A percentile compares a stretch with the other conserved stretches of the same genome.
phyloP scores from a whole-genome alignment of 2,888 invertebrate genomes.

The Acanthoscelides obtectus region DNA sequence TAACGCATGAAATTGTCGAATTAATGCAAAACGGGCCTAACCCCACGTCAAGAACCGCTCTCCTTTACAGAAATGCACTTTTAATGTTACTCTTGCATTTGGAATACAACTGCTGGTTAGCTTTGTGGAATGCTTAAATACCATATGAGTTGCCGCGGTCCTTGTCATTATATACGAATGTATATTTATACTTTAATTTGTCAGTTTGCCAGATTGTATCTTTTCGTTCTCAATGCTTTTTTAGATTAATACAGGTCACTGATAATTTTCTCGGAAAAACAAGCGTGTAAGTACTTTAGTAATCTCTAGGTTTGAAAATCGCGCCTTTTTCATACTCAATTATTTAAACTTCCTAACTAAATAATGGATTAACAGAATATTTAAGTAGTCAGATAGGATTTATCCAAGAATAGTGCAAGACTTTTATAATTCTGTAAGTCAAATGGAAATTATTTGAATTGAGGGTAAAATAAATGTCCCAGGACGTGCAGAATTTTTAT shows the following conservation, averaged over 20 bases:
- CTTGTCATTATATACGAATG: not conserved
- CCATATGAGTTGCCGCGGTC: not conserved
- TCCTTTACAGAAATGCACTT: not conserved
- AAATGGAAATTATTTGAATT: too few relatives aligned
- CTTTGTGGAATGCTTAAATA: not conserved
- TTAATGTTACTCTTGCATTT: not conserved
- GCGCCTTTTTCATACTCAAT: too few relatives aligned
- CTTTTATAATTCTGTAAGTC: too few relatives aligned
- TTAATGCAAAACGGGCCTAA: conserved; percentile 14
- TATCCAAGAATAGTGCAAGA: too few relatives aligned
- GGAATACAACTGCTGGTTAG: not conserved
- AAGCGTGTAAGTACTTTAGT: too few relatives aligned
- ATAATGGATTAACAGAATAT: too few relatives aligned
- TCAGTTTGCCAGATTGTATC: not conserved
- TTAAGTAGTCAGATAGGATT: too few relatives aligned
- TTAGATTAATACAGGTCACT: not conserved
- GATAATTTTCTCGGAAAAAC: too few relatives aligned
- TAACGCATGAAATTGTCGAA: conserved; percentile 25
- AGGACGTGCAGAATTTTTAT: too few relatives aligned
- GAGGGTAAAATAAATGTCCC: too few relatives aligned
- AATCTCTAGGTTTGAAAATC: too few relatives aligned
- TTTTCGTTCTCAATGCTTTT: not conserved
- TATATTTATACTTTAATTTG: not conserved
- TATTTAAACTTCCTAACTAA: too few relatives aligned
- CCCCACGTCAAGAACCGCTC: not conserved